phyloP scores from a whole-genome alignment of 2,888 invertebrate genomes.

The Cantharis rufa region DNA sequence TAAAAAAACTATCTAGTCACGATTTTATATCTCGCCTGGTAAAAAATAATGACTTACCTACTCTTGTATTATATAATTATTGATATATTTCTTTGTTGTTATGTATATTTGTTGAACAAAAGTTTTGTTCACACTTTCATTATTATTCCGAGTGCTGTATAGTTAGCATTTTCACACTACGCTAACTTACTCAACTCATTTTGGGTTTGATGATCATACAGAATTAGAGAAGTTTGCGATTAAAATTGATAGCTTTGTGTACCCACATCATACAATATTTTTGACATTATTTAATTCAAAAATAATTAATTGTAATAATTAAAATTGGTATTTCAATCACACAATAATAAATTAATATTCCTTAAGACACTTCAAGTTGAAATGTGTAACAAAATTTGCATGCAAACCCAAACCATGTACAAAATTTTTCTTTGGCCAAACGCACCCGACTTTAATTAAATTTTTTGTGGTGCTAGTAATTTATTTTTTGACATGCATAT shows the following conservation, averaged over 20 bases:
- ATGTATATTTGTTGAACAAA: background rate
- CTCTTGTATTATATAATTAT: background rate
- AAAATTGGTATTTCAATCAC: background rate
- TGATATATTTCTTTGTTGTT: background rate
- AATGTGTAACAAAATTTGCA: background rate
- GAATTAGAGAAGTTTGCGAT: background rate
- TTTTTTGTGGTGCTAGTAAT: background rate
- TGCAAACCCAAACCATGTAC: background rate
- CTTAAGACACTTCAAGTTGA: background rate
- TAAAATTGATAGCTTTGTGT: background rate
- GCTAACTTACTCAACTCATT: background rate
- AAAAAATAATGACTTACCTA: background rate
- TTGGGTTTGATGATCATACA: background rate
- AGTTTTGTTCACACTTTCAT: background rate
- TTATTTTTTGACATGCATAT: background rate
- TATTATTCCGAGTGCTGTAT: background rate
- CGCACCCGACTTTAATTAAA: background rate
- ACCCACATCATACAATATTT: background rate
- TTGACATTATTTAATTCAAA: background rate
- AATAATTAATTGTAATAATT: background rate
- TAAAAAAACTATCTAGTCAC: constrained; percentile 1
- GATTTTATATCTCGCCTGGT: background rate
- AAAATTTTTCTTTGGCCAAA: background rate
- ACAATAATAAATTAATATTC: background rate
- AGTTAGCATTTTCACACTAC: background rate